phyloP scores from a whole-genome alignment of 1,140 invertebrate genomes.

The Pentalonia nigronervosa region DNA sequence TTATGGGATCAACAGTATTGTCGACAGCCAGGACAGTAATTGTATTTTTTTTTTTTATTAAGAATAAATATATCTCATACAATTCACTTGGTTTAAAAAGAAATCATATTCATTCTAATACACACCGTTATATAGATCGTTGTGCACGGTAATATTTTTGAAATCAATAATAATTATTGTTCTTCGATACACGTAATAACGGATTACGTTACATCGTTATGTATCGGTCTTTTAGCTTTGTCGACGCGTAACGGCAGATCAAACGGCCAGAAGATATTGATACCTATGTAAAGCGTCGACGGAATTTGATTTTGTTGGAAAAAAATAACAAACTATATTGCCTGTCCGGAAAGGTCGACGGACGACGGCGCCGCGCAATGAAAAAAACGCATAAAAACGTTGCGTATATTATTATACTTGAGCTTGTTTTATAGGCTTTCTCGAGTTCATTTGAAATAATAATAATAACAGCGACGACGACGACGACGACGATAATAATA shows the following conservation, averaged over 20 bases:
- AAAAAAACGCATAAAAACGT: conserved; percentile 29
- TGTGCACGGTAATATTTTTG: background rate
- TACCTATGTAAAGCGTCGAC: background rate
- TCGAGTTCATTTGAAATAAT: conserved; percentile 46
- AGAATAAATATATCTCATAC: too few relatives aligned
- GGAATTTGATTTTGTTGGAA: background rate
- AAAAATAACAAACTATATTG: background rate
- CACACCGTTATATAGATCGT: background rate
- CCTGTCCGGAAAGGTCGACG: background rate
- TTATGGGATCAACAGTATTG: background rate
- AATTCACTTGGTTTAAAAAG: too few relatives aligned
- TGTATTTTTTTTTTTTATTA: too few relatives aligned
- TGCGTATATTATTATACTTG: conserved; percentile 13
- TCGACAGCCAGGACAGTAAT: background rate
- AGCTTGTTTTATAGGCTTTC: conserved; percentile 46
- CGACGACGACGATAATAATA: conserved; percentile 11
- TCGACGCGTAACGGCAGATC: too few relatives aligned
- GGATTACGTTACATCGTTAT: background rate
- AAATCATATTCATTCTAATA: background rate
- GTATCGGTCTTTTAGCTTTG: background rate
- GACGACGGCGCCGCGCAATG: background rate
- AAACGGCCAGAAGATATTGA: background rate
- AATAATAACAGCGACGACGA: conserved; percentile 34
- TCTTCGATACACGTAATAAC: background rate
- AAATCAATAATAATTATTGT: background rate